Conservation (phyloP, 2,888 invertebrate species). For the Lumbricus terrestris region DNA sequence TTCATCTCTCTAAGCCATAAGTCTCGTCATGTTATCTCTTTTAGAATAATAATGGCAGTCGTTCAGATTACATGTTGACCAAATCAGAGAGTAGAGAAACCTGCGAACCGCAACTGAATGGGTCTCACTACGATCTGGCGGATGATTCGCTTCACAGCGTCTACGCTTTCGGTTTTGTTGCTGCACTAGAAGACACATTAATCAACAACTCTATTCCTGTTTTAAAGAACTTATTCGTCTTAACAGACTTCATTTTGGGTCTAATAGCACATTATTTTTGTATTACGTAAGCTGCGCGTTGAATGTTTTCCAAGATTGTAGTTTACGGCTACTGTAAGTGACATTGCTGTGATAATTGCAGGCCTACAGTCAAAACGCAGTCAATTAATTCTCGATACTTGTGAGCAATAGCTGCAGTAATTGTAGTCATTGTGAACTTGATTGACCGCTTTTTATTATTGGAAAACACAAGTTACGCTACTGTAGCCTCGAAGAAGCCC, state of each 20-base stretch:
- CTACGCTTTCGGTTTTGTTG: neutral
- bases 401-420: too few relatives aligned
- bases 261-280: neutral
- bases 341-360: neutral
- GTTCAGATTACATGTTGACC: neutral
- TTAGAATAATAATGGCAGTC: neutral
- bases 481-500: neutral
- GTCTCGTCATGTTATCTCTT: neutral
- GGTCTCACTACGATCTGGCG: neutral
- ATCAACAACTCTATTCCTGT: neutral
- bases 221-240: neutral
- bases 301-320: neutral
- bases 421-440: too few relatives aligned
- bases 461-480: too few relatives aligned
- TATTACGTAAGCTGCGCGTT: neutral
- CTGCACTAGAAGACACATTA: neutral
- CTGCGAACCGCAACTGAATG: neutral
- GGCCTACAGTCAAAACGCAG: too few relatives aligned
- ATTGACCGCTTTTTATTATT: too few relatives aligned
- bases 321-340: too few relatives aligned
- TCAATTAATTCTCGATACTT: too few relatives aligned
- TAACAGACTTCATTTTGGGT: too few relatives aligned
- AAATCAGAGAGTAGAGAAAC: neutral
- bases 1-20: neutral
- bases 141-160: neutral